A percentile compares a stretch with the other conserved stretches of the same genome.
Evolutionary conservation across 2,797 vertebrate genomes (phyloP).

Genomic region (Limosa lapponica): DNA sequence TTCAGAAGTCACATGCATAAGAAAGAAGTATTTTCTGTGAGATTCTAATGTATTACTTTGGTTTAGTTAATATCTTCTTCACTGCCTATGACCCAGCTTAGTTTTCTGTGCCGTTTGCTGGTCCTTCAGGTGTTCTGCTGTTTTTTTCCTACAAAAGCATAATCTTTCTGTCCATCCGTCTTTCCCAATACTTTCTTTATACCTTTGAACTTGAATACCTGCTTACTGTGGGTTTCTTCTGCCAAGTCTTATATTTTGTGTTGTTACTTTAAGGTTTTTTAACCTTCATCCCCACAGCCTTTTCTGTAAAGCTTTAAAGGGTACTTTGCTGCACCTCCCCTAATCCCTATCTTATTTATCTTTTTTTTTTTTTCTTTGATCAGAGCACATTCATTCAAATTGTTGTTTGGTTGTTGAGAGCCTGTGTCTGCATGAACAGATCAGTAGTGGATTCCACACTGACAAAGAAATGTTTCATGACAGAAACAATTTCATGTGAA

Average conservation of each 20-base stretch:
- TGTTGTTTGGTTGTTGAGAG: not conserved
- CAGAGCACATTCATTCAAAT: not conserved
- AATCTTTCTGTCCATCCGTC: not conserved
- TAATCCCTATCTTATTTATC: not conserved
- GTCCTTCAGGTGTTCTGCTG: not conserved
- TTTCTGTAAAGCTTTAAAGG: not conserved
- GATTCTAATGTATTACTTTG: not conserved
- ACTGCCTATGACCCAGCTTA: not conserved
- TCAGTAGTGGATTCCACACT: not conserved
- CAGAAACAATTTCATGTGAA: not conserved
- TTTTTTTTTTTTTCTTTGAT: not conserved
- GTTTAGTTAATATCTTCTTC: not conserved
- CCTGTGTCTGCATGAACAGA: not conserved
- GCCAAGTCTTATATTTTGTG: not conserved
- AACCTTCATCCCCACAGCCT: not conserved
- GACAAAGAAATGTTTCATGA: not conserved
- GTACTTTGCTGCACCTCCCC: not conserved
- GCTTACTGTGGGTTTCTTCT: not conserved
- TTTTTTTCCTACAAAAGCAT: not conserved
- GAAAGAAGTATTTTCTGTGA: not conserved
- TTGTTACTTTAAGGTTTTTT: not conserved
- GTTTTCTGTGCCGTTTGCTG: not conserved
- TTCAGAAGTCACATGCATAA: not conserved
- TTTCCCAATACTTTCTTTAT: not conserved
- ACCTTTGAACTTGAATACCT: not conserved